Base-by-base conservation (phyloP, 2,113 vertebrate species). In the Bubo blakistoni region DNA sequence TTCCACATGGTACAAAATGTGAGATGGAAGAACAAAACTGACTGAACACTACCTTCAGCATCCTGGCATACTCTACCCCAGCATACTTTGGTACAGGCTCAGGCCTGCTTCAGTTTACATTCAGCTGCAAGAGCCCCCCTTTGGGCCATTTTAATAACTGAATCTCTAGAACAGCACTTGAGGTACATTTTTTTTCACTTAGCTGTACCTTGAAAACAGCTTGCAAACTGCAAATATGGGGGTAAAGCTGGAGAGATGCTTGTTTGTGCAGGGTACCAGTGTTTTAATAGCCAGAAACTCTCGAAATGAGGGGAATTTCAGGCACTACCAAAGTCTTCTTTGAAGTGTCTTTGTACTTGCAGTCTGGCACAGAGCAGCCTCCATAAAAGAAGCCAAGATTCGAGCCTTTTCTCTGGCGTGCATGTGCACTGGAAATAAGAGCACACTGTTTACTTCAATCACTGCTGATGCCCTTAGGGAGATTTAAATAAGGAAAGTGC, bases 401-500 rank as follows among this genome's bases (percentile, higher is more conserved):
- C 4, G 10, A 58, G 58, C 21, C 17, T 79, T 90, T 90, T 81
- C 42, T 89, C 57, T 86, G 81, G 57, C 27, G 1, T 49, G 44
- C 34, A 24, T 32, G 20, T n/a, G 26, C 44, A 4, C 9, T 91
- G 59, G 46, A 85, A 94, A 95, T 65, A 86, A 82, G 55, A 78
- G 79, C 57, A 61, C 27, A 32, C 30, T 81, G 88, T 94, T 94
- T 90, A 69, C 66, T 94, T 81, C 82, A 55, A 58, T 71, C 58
- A 11, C 34, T 69, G 52, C 57, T 78, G 69, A 54, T 65, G 44
- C n/a, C 88, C 12, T n/a, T 2, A 3, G 84, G 84, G 58, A 92
- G 51, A 77, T 72, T 92, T 94, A 95, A 97, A 93, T 58, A 94
- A 88, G 51, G 16, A 47, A 51, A 85, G 47, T 36, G 17, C 44